Conservation (phyloP, 2,797 vertebrate species). For the Anguilla obscura region DNA sequence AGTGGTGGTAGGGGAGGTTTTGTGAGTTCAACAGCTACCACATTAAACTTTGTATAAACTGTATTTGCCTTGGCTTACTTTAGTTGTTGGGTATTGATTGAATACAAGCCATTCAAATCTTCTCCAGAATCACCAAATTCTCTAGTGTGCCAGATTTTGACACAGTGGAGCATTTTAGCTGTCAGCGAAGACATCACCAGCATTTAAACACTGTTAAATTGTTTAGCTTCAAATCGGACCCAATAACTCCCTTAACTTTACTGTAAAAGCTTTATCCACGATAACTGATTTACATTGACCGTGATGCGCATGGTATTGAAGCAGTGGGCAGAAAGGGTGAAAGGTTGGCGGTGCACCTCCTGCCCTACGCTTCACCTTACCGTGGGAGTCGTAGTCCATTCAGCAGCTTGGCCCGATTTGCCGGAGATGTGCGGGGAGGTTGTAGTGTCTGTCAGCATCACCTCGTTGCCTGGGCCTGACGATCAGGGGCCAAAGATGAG, state of each 20-base stretch:
- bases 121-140: too few relatives aligned
- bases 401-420: background rate
- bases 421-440: slow-evolving; percentile 15
- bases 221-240: background rate
- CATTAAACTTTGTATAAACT: too few relatives aligned
- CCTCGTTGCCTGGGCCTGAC: slow-evolving; percentile 10
- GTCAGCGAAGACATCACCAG: too few relatives aligned
- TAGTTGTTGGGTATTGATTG: too few relatives aligned
- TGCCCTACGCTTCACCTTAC: background rate
- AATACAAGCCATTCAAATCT: too few relatives aligned
- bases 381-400: background rate
- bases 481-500: slow-evolving; percentile 2
- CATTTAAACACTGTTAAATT: too few relatives aligned
- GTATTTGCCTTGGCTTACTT: too few relatives aligned
- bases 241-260: too few relatives aligned
- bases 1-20: too few relatives aligned
- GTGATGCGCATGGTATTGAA: background rate
- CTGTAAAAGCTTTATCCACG: background rate
- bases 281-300: background rate
- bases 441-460: slow-evolving; percentile 8
- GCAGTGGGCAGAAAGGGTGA: background rate
- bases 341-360: too few relatives aligned
- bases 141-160: too few relatives aligned
- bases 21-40: background rate
- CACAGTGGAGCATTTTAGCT: too few relatives aligned